Evolutionary conservation across 1,140 invertebrate genomes (phyloP), one percentile per base, ranked within the genome.

Genomic region (Magallana ariakensis): DNA sequence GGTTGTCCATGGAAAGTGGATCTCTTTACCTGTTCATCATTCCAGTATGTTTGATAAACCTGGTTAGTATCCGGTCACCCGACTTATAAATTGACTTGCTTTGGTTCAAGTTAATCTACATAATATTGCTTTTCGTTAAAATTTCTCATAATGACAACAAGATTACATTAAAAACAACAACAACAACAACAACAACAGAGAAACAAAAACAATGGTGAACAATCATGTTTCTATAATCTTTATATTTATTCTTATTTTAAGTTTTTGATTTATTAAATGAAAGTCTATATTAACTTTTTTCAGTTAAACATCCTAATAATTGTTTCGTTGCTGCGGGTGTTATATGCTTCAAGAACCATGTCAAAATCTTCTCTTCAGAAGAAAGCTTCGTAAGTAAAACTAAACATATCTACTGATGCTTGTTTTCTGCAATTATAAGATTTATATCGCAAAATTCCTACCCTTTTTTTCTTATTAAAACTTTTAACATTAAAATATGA

Each of bases 21-120:
- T 60, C 90, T 1, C 75, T 91, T 9, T 92, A 87, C 87, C 88
- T 90, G 7, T 91, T 92, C 87, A 87, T 90, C 15, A 89, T 88
- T 13, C 91, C 91, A 46, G 90, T 84, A 1, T 62, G 90, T 10
- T 16, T 87, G 7, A 83, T 91, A 19, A 85, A 90, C 46, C 56
- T 91, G 82, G 91, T 92, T 84, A 83, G 83, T 89, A 46, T 26
- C 3, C 13, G 3, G 3, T 1, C 7, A n/a, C 9, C 58, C 9
- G 15, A 15, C 58, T 15, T 15, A 62, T 62, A n/a, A 62, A 62
- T 62, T 62, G n/a, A 11, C 6, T 46, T 26, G 0, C 22, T 46
- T 53, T 46, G 33, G 2, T 46, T 46, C 33, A 46, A 46, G 2
- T 46, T 46, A 46, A 46, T 46, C 33, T 46, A 46, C 33, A 46